A percentile compares a stretch with the other conserved stretches of the same genome.
Conservation (phyloP, 2,113 vertebrate species). For the Micromys minutus region DNA sequence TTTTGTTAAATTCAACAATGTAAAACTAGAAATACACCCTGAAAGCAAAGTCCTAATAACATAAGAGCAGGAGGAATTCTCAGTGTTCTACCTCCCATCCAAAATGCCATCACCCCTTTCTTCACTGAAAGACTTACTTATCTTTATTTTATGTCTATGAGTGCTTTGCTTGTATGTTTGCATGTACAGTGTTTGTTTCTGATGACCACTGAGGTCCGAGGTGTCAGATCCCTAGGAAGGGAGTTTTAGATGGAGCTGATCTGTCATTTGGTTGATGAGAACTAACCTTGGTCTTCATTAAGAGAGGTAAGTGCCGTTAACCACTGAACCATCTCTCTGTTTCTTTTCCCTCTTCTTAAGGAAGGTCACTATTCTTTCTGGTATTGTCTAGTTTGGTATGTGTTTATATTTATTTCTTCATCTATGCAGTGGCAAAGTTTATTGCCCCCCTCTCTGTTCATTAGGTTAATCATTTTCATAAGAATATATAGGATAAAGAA, state of each 20-base stretch:
- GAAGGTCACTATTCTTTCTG: not conserved
- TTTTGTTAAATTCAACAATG: not conserved
- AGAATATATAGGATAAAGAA: not conserved
- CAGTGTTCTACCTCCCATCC: accelerated
- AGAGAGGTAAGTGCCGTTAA: not conserved
- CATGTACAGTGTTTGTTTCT: not conserved
- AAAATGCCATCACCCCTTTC: too few species aligned
- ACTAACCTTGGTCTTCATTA: not conserved
- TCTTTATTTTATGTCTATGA: not conserved
- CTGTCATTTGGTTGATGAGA: not conserved
- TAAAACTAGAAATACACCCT: not conserved
- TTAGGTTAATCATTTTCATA: not conserved
- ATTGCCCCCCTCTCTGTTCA: not conserved
- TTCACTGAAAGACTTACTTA: not conserved
- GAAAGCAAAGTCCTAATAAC: not conserved
- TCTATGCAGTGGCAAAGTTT: not conserved
- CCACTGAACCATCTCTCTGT: not conserved
- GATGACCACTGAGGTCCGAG: not conserved
- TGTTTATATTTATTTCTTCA: not conserved
- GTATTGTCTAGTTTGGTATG: not conserved
- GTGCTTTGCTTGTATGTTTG: not conserved
- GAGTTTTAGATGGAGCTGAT: not conserved
- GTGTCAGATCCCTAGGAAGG: not conserved
- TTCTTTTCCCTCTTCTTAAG: not conserved
- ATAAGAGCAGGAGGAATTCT: not conserved